A percentile compares a stretch with the other conserved stretches of the same genome.
Conservation (phyloP, 2,888 invertebrate species). For the Tiphia femorata region DNA sequence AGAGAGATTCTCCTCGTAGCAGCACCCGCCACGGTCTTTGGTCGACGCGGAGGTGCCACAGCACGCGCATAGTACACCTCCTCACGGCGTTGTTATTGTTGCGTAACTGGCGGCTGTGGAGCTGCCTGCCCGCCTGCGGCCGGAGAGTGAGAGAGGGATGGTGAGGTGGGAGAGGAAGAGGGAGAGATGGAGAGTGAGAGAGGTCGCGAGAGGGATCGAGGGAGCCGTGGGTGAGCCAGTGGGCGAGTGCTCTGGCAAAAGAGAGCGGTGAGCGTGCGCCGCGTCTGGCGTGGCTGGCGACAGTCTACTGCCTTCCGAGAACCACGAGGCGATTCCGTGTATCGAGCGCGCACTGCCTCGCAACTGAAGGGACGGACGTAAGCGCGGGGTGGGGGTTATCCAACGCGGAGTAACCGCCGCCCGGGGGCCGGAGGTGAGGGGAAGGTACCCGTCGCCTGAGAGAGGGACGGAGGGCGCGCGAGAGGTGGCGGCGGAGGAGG, state of each 20-base stretch:
- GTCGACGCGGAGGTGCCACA: constrained; percentile 8
- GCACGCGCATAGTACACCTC: constrained; percentile 29
- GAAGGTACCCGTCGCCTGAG: constrained; percentile 9
- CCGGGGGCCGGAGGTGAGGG: constrained; percentile 9
- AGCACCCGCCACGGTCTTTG: constrained; percentile 38
- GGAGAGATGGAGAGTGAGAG: constrained; percentile 15
- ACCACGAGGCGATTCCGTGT: constrained; percentile 67
- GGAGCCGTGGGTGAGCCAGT: constrained; percentile 43
- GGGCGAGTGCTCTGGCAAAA: constrained; percentile 40
- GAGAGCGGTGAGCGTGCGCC: constrained; percentile 55
- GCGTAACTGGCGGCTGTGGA: constrained; percentile 53
- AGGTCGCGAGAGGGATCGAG: constrained; percentile 11
- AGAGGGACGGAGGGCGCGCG: constrained; percentile 12
- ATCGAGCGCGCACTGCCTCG: constrained; percentile 60
- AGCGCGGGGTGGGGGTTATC: constrained; percentile 1
- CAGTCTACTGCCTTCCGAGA: constrained; percentile 67
- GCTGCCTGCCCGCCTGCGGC: constrained; percentile 24
- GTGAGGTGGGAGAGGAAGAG: constrained; percentile 8
- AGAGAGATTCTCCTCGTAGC: no score
- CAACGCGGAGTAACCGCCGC: not conserved
- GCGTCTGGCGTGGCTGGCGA: constrained; percentile 67
- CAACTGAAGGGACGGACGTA: constrained; percentile 44
- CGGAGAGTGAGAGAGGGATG: constrained; percentile 18
- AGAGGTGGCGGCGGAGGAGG: constrained; percentile 14
- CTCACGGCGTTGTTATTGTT: constrained; percentile 54